phyloP scores from a whole-genome alignment of 2,888 invertebrate species.

The Agriopis marginaria region DNA sequence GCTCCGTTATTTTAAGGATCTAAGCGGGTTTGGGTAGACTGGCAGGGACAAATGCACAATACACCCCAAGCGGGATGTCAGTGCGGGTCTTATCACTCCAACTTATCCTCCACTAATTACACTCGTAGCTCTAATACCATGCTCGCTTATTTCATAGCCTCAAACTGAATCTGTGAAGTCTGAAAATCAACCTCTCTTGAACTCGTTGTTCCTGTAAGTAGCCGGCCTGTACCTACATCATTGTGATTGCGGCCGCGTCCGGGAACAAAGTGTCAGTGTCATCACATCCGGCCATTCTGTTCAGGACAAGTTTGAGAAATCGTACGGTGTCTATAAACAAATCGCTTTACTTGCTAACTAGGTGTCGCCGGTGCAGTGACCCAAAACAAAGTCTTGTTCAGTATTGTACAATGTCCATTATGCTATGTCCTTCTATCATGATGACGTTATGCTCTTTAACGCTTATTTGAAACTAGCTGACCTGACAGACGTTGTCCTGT shows the following conservation, averaged over 20 bases:
- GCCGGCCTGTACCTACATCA: slow-evolving; percentile 8
- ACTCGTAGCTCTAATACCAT: not conserved
- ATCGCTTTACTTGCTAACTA: slow-evolving; percentile 13
- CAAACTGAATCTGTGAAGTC: slow-evolving; percentile 49
- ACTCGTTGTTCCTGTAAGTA: slow-evolving; percentile 50
- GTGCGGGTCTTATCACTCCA: not conserved
- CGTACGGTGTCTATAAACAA: slow-evolving; percentile 25
- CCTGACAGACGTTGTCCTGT: no score
- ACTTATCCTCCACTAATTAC: no score
- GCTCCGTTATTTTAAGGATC: no score
- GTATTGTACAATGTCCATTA: slow-evolving; percentile 6
- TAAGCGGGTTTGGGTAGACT: no score
- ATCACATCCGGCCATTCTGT: slow-evolving; percentile 60
- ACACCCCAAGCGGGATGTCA: not conserved
- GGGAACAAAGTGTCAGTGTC: slow-evolving; percentile 53
- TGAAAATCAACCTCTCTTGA: slow-evolving; percentile 68
- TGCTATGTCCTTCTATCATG: not conserved
- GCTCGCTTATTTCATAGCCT: slow-evolving; percentile 43
- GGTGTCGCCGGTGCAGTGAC: slow-evolving; percentile 20
- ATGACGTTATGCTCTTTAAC: not conserved
- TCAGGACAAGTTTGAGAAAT: slow-evolving; percentile 29
- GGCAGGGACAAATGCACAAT: no score
- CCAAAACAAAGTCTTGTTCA: slow-evolving; percentile 20
- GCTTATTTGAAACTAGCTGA: no score
- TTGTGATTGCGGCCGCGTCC: slow-evolving; percentile 47